These are phyloP conservation scores for Tragelaphus strepsiceros DNA, from an alignment of 2,113 vertebrate genomes.

Conservation along the genomic window DNA sequence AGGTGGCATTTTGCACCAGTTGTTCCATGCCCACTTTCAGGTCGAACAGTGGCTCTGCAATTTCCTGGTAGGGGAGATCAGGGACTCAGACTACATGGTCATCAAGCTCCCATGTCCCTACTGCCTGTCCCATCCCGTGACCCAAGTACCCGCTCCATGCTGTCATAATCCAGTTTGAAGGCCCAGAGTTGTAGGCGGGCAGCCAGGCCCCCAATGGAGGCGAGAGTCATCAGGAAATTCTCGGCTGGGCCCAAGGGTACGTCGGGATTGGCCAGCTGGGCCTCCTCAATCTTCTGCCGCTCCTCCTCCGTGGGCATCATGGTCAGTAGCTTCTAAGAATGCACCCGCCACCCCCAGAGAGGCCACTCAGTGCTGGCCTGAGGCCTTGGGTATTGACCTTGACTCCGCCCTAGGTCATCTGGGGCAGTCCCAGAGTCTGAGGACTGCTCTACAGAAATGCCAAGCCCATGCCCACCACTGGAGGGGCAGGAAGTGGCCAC, in stretches of 20 bases:
- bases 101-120: background rate
- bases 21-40: constrained; percentile 97
- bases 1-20: constrained; percentile 91
- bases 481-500: background rate
- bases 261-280: constrained; percentile 90
- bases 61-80: constrained; percentile 82
- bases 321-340: constrained; percentile 92
- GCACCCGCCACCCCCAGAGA: constrained; percentile 1
- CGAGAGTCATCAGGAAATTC: constrained; percentile 91
- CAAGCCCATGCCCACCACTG: background rate
- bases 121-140: background rate
- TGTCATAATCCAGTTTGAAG: constrained; percentile 96
- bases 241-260: constrained; percentile 92
- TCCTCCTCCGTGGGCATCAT: constrained; percentile 96
- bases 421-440: background rate
- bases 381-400: background rate
- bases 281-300: constrained; percentile 95
- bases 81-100: background rate
- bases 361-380: constrained; percentile 29
- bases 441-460: background rate
- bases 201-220: constrained; percentile 89
- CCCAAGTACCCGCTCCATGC: constrained; percentile 91
- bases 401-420: background rate
- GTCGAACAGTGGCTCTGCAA: constrained; percentile 94
- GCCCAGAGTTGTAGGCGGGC: constrained; percentile 95